Evolutionary conservation across 1,140 invertebrate genomes (phyloP).

Genomic region (Pectinophora gossypiella): DNA sequence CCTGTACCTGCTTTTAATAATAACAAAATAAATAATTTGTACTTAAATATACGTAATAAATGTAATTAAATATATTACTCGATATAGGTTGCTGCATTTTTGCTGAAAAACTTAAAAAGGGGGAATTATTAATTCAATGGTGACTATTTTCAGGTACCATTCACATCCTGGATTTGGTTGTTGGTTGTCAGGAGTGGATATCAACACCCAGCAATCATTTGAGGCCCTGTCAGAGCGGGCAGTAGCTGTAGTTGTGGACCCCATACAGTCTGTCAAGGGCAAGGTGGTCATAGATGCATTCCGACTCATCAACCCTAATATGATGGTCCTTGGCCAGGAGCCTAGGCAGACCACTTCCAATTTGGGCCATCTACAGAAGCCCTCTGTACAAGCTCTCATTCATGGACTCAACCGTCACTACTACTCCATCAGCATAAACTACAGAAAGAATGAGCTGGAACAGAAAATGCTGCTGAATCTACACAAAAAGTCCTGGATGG

Average conservation of each 20-base stretch:
- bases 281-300: conserved; percentile 97
- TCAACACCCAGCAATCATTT: conserved; percentile 99
- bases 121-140: too few species aligned
- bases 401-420: conserved; percentile 99
- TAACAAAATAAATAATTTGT: too few species aligned
- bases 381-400: conserved; percentile 99
- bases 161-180: conserved; percentile 99
- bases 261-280: conserved; percentile 99
- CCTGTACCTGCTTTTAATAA: too few species aligned
- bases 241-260: conserved; percentile 99
- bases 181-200: conserved; percentile 99
- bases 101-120: too few species aligned
- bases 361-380: conserved; percentile 98
- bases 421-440: conserved; percentile 99
- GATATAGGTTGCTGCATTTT: too few species aligned
- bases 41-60: too few species aligned
- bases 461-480: conserved; percentile 99
- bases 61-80: too few species aligned
- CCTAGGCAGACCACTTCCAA: conserved; percentile 99
- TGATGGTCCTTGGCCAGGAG: conserved; percentile 99
- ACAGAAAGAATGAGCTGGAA: conserved; percentile 98
- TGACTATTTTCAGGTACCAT: too few species aligned
- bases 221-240: conserved; percentile 98
- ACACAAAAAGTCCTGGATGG: conserved; percentile 99
- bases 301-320: conserved; percentile 98